Evolutionary conservation across 2,113 vertebrate species (phyloP).

Genomic region (Sakesphorus luctuosus): DNA sequence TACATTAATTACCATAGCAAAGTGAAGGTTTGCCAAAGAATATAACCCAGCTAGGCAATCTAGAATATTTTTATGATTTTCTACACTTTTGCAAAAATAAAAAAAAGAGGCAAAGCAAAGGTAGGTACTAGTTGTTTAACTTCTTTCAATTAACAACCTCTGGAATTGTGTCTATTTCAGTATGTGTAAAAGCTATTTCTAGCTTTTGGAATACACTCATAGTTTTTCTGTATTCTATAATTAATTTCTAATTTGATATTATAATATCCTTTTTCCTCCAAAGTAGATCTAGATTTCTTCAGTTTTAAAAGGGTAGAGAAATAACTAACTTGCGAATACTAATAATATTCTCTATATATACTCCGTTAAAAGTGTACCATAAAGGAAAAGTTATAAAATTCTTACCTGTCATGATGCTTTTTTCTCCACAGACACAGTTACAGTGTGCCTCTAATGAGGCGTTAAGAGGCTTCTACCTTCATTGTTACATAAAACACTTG

Average conservation of each 20-base stretch:
- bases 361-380: neutral
- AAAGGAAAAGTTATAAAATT: neutral
- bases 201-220: neutral
- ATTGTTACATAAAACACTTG: no score
- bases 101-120: neutral
- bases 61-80: neutral
- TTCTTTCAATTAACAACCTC: neutral
- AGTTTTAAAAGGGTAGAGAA: neutral
- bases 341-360: neutral
- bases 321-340: neutral
- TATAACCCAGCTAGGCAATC: neutral
- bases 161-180: neutral
- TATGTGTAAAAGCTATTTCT: neutral
- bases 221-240: neutral
- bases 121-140: neutral
- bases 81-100: neutral
- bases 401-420: neutral
- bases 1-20: neutral
- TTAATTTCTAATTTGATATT: neutral
- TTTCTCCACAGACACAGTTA: no score
- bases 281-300: neutral
- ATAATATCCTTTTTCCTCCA: neutral
- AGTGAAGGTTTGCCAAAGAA: neutral
- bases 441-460: no score
- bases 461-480: no score